These are phyloP conservation scores for Drosophila falleni DNA, from an alignment of 2,888 invertebrate species.

Conservation along the genomic window DNA sequence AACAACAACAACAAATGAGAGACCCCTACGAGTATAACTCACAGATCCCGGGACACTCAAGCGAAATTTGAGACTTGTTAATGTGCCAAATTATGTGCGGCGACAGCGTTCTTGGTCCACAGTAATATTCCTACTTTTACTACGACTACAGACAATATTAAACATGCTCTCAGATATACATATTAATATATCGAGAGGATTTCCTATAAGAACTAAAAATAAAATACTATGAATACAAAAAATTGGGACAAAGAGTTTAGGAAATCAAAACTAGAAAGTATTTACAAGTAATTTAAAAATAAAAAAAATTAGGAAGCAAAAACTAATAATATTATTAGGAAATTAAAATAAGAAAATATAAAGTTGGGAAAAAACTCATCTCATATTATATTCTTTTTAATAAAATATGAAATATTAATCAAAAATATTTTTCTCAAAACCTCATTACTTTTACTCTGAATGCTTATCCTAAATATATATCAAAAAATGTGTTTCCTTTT, in stretches of 20 bases:
- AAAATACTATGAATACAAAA: not conserved
- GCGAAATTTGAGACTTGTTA: conserved; percentile 81
- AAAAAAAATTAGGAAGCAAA: no score
- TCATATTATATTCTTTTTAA: no score
- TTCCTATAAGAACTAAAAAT: not conserved
- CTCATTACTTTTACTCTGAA: no score
- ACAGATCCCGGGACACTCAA: conserved; percentile 35
- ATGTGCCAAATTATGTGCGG: conserved; percentile 74
- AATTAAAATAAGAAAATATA: no score
- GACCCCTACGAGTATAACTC: conserved; percentile 19
- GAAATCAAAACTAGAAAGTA: no score
- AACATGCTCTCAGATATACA: not conserved
- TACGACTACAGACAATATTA: conserved; percentile 3
- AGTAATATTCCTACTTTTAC: conserved; percentile 11
- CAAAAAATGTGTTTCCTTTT: not conserved
- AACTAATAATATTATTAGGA: no score
- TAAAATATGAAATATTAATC: no score
- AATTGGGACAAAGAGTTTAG: no score
- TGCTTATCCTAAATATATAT: not conserved
- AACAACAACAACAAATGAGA: conserved; percentile 22
- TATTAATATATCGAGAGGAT: not conserved
- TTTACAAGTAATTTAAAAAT: no score
- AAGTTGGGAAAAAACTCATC: no score
- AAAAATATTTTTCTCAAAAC: no score
- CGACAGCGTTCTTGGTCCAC: conserved; percentile 59